Evolutionary conservation across 2,888 invertebrate species (phyloP).

Genomic region (Odontothrips loti): DNA sequence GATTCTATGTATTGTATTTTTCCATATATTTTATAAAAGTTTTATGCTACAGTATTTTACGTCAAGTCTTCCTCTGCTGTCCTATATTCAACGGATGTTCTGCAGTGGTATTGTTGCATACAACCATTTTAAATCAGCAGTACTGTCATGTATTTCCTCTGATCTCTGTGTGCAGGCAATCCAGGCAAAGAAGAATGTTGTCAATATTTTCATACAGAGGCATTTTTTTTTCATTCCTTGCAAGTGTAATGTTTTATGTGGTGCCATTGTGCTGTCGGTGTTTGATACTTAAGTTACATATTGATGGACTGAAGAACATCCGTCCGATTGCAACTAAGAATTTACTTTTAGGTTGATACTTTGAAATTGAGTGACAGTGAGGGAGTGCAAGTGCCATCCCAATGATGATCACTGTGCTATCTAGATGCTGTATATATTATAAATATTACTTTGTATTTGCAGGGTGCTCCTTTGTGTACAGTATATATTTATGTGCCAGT

Average conservation of each 20-base stretch:
- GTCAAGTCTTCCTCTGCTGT: constrained; percentile 7
- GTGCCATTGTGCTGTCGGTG: background rate
- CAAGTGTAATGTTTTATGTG: background rate
- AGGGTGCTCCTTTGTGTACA: no score
- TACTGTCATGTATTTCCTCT: background rate
- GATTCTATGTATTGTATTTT: background rate
- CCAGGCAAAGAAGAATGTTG: no score
- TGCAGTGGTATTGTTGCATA: no score
- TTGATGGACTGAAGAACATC: constrained; percentile 5
- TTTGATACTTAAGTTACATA: background rate
- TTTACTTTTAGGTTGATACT: no score
- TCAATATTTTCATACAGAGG: background rate
- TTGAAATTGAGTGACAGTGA: background rate
- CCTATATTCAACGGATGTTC: background rate
- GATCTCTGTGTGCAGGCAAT: background rate
- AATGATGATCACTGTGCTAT: no score
- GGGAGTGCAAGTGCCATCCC: background rate
- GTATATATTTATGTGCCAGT: background rate
- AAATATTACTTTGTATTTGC: no score
- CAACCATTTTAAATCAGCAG: no score
- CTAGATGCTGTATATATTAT: no score
- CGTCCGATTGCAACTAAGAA: background rate
- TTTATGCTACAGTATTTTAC: background rate
- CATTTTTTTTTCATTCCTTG: background rate
- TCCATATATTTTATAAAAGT: constrained; percentile 16